phyloP scores from a whole-genome alignment of 2,797 vertebrate species.

The Cetoscarus ocellatus region DNA sequence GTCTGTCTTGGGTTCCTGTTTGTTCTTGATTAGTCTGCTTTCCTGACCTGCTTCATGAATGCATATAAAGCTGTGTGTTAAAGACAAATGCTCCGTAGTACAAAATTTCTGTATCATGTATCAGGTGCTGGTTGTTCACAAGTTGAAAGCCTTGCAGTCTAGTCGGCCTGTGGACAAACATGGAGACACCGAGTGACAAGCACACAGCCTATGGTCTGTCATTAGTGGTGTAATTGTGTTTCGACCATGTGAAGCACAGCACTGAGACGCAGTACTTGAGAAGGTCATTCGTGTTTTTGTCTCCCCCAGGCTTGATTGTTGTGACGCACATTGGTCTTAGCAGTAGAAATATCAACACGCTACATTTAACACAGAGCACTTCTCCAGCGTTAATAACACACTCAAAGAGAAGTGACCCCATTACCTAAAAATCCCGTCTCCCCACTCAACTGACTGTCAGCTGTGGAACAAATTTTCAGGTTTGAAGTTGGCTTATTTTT shows the following conservation, averaged over 20 bases:
- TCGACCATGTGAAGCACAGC: constrained; percentile 1
- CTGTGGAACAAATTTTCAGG: constrained; percentile 31
- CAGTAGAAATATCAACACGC: constrained; percentile 27
- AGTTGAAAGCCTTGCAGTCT: neutral
- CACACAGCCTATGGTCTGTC: neutral
- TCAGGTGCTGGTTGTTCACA: too few species aligned
- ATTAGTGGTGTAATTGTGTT: constrained; percentile 9
- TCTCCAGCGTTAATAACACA: constrained; percentile 15
- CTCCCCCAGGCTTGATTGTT: constrained; percentile 27
- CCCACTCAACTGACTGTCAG: constrained; percentile 12
- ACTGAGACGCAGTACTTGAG: neutral
- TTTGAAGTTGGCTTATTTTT: constrained; percentile 29
- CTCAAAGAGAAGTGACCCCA: constrained; percentile 25
- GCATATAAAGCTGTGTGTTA: neutral
- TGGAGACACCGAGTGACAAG: constrained; percentile 1
- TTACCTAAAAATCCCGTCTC: constrained; percentile 11
- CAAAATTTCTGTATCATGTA: too few species aligned
- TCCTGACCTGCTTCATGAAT: constrained; percentile 5
- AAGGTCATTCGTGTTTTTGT: constrained; percentile 31
- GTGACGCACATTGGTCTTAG: constrained; percentile 12
- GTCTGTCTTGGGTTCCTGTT: constrained; percentile 6
- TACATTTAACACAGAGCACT: constrained; percentile 21
- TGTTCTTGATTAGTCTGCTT: constrained; percentile 6
- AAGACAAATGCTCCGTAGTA: too few species aligned
- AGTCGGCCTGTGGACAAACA: constrained; percentile 12